Conservation (phyloP, 2,888 invertebrate species). For the Caenorhabditis plicata region DNA sequence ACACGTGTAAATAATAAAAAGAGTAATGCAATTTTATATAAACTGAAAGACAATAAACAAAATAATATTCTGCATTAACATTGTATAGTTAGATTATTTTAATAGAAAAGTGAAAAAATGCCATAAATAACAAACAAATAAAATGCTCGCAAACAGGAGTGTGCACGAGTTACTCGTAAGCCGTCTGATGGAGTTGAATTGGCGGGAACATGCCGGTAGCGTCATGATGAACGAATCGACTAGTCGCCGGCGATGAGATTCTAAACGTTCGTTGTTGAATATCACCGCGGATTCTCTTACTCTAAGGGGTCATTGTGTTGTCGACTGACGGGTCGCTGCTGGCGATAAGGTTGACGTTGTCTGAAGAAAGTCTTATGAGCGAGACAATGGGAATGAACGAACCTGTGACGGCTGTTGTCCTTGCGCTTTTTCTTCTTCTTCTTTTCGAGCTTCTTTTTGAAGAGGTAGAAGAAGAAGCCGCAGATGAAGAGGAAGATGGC, state of each 20-base stretch:
- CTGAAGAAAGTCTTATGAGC: neutral
- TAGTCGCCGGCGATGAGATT: conserved; percentile 50
- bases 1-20: no score
- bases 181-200: conserved; percentile 18
- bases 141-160: no score
- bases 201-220: conserved; percentile 53
- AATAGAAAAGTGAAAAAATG: neutral
- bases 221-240: conserved; percentile 59
- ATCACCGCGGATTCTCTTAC: no score
- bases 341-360: conserved; percentile 38
- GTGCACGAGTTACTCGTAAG: neutral
- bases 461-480: conserved; percentile 56
- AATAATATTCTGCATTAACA: no score
- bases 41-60: no score
- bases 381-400: neutral
- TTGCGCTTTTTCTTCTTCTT: conserved; percentile 46
- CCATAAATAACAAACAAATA: neutral
- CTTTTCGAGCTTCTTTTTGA: conserved; percentile 60
- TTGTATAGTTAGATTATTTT: no score
- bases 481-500: conserved; percentile 59
- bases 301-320: conserved; percentile 18
- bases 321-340: conserved; percentile 34
- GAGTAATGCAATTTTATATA: no score
- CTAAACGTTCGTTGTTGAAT: conserved; percentile 37
- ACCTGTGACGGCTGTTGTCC: conserved; percentile 20